Evolutionary conservation across 2,797 vertebrate species (phyloP).

Genomic region (Siniperca scherzeri): DNA sequence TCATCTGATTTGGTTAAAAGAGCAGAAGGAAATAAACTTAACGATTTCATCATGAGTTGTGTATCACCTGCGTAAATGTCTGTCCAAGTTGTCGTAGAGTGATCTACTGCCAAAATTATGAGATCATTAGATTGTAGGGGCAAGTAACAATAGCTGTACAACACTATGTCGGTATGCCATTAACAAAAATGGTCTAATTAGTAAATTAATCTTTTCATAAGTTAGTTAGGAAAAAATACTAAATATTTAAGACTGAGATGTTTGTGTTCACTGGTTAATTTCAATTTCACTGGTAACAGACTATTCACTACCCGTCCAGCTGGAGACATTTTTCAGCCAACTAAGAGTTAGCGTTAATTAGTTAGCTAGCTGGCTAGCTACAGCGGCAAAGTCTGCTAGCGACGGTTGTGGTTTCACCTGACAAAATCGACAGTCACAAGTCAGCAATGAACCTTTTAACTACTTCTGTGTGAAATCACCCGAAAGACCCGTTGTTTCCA

Average conservation of each 20-base stretch:
- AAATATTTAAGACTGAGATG: neutral
- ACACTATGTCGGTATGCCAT: neutral
- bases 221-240: neutral
- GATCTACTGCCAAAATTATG: neutral
- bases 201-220: neutral
- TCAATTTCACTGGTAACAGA: neutral
- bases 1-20: constrained; percentile 12
- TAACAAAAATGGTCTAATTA: neutral
- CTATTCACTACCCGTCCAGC: neutral
- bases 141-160: neutral
- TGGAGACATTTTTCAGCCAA: neutral
- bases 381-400: neutral
- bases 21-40: neutral
- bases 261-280: neutral
- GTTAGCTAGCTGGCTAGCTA: neutral
- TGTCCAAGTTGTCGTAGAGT: neutral
- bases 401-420: neutral
- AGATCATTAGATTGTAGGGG: neutral
- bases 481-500: constrained; percentile 1
- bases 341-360: neutral
- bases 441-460: neutral
- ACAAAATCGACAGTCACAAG: neutral
- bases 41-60: constrained; percentile 1
- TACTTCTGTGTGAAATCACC: constrained; percentile 1
- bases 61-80: neutral